Percentiles rank a stretch among this genome's conserved stretches.
These are phyloP conservation scores for Drosophila mulleri DNA, from an alignment of 2,888 invertebrate genomes.

Conservation along the genomic window DNA sequence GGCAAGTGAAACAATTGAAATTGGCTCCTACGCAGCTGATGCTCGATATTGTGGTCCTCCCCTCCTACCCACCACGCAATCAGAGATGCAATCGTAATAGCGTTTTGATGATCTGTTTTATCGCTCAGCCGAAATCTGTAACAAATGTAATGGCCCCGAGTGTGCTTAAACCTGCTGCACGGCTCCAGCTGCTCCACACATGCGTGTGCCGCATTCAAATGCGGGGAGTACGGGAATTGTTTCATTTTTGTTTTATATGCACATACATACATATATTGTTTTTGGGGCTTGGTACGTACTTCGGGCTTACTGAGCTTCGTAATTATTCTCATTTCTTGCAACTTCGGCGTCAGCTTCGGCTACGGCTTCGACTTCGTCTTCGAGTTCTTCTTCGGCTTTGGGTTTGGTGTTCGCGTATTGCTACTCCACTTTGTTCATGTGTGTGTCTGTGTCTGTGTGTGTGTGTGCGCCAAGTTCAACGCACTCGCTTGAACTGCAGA, in stretches of 20 bases:
- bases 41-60: constrained; percentile 29
- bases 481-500: constrained; percentile 82
- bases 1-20: constrained; percentile 35
- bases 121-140: constrained; percentile 75
- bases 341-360: constrained; percentile 21
- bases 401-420: constrained; percentile 38
- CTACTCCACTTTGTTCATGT: constrained; percentile 72
- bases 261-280: not conserved
- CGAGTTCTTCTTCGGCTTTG: constrained; percentile 1
- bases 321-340: constrained; percentile 75
- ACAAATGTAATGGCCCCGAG: constrained; percentile 62
- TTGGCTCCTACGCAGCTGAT: constrained; percentile 15
- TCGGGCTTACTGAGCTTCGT: constrained; percentile 42
- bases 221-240: constrained; percentile 19
- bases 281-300: constrained; percentile 25
- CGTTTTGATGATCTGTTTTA: constrained; percentile 71
- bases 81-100: constrained; percentile 64
- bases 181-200: constrained; percentile 34
- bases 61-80: no score
- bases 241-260: not conserved
- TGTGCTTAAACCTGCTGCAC: constrained; percentile 62
- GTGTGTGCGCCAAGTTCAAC: constrained; percentile 73
- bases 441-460: not conserved
- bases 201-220: constrained; percentile 58
- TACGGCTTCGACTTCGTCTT: constrained; percentile 7